phyloP scores from a whole-genome alignment of 2,113 vertebrate species.

The Paedocypris sp. region DNA sequence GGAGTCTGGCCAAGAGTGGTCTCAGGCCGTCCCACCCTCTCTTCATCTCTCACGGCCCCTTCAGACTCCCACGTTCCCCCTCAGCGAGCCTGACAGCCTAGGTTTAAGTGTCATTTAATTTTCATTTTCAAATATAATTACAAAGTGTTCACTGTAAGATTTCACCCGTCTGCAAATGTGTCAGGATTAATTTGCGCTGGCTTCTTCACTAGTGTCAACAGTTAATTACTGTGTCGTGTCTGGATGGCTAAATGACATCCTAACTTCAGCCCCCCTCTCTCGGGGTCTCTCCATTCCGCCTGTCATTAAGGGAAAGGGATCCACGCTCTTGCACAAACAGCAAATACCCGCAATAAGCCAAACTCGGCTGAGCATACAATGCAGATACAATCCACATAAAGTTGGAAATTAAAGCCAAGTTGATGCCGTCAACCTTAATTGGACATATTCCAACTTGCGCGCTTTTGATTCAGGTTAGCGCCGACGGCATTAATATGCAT shows the following conservation, averaged over 20 bases:
- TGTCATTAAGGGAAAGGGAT: constrained; percentile 69
- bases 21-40: constrained; percentile 18
- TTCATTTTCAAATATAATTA: constrained; percentile 99
- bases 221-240: constrained; percentile 99
- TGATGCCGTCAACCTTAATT: background rate
- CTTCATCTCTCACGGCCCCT: constrained; percentile 28
- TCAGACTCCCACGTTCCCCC: constrained; percentile 54
- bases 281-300: constrained; percentile 53
- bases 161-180: constrained; percentile 99
- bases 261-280: constrained; percentile 70
- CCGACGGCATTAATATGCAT: constrained; percentile 7
- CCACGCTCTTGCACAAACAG: constrained; percentile 69
- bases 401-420: constrained; percentile 57
- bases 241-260: constrained; percentile 97
- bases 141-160: constrained; percentile 99
- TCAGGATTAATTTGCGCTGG: constrained; percentile 99
- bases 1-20: constrained; percentile 17
- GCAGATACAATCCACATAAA: constrained; percentile 61
- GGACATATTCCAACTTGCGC: background rate
- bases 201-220: constrained; percentile 99
- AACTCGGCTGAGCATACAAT: constrained; percentile 76
- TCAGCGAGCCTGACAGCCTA: constrained; percentile 98
- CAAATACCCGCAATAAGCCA: constrained; percentile 73
- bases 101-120: constrained; percentile 99
- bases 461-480: constrained; percentile 4